These are phyloP conservation scores for Xenops minutus DNA, from an alignment of 2,797 vertebrate genomes.

Conservation along the genomic window DNA sequence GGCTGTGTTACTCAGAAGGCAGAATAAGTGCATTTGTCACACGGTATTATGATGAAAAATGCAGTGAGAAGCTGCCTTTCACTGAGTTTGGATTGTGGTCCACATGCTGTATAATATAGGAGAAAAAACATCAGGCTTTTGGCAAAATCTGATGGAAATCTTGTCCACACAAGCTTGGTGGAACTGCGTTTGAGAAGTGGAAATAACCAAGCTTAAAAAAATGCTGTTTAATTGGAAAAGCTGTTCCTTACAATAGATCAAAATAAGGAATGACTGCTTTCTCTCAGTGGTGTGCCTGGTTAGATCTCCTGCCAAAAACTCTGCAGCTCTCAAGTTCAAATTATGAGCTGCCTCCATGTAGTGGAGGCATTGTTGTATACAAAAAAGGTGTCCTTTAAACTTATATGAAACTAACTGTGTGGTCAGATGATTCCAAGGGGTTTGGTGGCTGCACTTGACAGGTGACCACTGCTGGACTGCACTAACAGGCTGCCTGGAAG, in stretches of 20 bases:
- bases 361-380: not conserved
- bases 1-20: not conserved
- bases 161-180: not conserved
- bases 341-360: not conserved
- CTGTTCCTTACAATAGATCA: not conserved
- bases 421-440: fast-evolving
- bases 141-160: not conserved
- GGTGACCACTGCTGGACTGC: not conserved
- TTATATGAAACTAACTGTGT: fast-evolving
- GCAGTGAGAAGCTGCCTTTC: not conserved
- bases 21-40: slow-evolving; percentile 11
- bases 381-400: not conserved
- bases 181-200: not conserved
- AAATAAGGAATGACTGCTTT: not conserved
- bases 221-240: not conserved
- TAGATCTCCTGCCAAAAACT: not conserved
- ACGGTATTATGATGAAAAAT: not conserved
- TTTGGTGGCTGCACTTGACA: fast-evolving
- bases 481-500: not conserved
- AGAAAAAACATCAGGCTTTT: not conserved
- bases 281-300: not conserved
- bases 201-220: not conserved
- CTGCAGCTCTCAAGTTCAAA: not conserved
- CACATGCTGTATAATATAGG: not conserved
- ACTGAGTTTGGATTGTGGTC: not conserved